phyloP scores from a whole-genome alignment of 37 sponge, comb jelly and placozoan species.

The Dysidea cf. avara region DNA sequence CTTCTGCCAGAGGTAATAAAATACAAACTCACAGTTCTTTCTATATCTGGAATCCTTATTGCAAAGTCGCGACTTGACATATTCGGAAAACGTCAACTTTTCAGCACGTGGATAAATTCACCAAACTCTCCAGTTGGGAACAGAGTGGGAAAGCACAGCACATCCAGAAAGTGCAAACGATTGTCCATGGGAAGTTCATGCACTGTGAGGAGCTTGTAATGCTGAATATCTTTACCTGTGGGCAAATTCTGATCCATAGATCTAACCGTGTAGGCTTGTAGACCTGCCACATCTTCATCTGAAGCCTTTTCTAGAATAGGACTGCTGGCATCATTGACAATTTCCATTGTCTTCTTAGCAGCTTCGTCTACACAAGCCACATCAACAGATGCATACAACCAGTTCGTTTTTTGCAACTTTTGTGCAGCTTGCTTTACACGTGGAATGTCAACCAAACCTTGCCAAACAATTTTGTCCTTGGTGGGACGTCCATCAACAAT shows the following conservation, averaged over 20 bases:
- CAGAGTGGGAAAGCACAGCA: slow-evolving; percentile 37
- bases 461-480: slow-evolving; percentile 28
- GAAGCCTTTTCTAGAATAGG: slow-evolving; percentile 33
- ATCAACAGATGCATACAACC: slow-evolving; percentile 28
- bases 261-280: slow-evolving; percentile 23
- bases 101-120: slow-evolving; percentile 35
- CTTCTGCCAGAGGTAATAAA: no score
- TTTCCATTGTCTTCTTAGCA: slow-evolving; percentile 18
- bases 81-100: slow-evolving; percentile 23
- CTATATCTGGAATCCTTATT: slow-evolving; percentile 53
- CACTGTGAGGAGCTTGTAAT: slow-evolving; percentile 28
- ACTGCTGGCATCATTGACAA: neutral
- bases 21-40: no score
- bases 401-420: slow-evolving; percentile 24
- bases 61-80: slow-evolving; percentile 38
- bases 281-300: slow-evolving; percentile 7
- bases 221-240: slow-evolving; percentile 5
- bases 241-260: neutral
- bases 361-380: slow-evolving; percentile 30
- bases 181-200: slow-evolving; percentile 10
- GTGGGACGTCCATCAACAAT: slow-evolving; percentile 25
- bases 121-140: slow-evolving; percentile 61
- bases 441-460: slow-evolving; percentile 18
- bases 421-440: slow-evolving; percentile 22
- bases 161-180: slow-evolving; percentile 20